phyloP scores from a whole-genome alignment of 1,140 invertebrate species.

The Anoplophora glabripennis region DNA sequence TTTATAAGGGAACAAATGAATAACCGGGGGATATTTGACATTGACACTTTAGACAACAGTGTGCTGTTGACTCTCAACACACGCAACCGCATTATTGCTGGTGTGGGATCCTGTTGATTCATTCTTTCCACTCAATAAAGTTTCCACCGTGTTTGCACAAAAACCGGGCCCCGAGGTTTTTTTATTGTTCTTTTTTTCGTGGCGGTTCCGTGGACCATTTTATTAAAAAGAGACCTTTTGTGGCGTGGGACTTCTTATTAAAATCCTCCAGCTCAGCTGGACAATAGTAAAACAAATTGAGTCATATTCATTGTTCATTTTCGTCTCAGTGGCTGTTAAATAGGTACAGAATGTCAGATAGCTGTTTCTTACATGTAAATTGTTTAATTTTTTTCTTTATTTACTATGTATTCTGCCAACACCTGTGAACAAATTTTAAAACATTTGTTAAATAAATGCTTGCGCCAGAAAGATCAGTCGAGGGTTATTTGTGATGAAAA shows the following conservation, averaged over 20 bases:
- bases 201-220: background rate
- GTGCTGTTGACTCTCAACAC: constrained; percentile 39
- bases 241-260: background rate
- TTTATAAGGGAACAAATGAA: constrained; percentile 41
- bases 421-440: too few species aligned
- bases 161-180: constrained; percentile 17
- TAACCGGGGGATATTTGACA: constrained; percentile 36
- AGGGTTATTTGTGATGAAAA: too few species aligned
- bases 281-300: background rate
- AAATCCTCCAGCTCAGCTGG: background rate
- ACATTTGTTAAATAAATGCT: too few species aligned
- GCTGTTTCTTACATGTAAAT: too few species aligned
- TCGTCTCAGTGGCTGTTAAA: too few species aligned
- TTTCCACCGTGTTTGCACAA: constrained; percentile 28
- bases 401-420: too few species aligned
- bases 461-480: too few species aligned
- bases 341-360: too few species aligned
- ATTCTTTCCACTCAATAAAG: constrained; percentile 46
- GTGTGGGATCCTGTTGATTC: constrained; percentile 38
- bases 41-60: constrained; percentile 24
- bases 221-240: background rate
- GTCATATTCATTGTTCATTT: too few species aligned
- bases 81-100: constrained; percentile 38
- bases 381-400: too few species aligned
- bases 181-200: background rate